Conservation (phyloP, 2,888 invertebrate species). For the Boloria selene region DNA sequence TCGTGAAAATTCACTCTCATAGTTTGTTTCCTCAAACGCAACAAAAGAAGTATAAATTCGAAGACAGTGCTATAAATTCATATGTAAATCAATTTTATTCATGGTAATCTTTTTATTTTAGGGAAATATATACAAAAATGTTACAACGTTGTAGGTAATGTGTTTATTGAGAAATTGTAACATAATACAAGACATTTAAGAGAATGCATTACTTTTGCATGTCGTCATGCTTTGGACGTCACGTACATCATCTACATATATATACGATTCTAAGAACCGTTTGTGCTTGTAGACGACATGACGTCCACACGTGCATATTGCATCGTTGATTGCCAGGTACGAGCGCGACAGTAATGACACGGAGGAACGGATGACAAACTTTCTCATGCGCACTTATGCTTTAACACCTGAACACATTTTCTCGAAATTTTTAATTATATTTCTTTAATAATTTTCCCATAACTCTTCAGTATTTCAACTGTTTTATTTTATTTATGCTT, state of each 20-base stretch:
- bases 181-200: constrained; percentile 61
- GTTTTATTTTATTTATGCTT: no score
- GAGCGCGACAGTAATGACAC: constrained; percentile 52
- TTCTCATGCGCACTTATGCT: constrained; percentile 34
- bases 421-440: no score
- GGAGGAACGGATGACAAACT: constrained; percentile 46
- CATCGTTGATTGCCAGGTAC: constrained; percentile 54
- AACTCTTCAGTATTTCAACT: no score
- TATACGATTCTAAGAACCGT: constrained; percentile 60
- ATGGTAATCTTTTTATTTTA: background rate
- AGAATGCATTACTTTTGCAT: constrained; percentile 66
- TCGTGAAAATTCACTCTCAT: no score
- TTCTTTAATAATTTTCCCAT: no score
- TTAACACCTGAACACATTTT: background rate
- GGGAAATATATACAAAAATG: constrained; percentile 2
- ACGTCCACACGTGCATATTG: constrained; percentile 41
- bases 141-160: constrained; percentile 6
- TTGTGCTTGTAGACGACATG: constrained; percentile 40
- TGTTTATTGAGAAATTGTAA: constrained; percentile 50
- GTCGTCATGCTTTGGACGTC: constrained; percentile 60
- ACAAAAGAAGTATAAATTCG: no score
- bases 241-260: constrained; percentile 54
- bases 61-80: no score
- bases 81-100: background rate
- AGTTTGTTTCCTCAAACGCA: no score